Percentiles rank a stretch among this genome's conserved stretches.
phyloP scores from a whole-genome alignment of 2,113 vertebrate genomes.

The Okapia johnstoni region DNA sequence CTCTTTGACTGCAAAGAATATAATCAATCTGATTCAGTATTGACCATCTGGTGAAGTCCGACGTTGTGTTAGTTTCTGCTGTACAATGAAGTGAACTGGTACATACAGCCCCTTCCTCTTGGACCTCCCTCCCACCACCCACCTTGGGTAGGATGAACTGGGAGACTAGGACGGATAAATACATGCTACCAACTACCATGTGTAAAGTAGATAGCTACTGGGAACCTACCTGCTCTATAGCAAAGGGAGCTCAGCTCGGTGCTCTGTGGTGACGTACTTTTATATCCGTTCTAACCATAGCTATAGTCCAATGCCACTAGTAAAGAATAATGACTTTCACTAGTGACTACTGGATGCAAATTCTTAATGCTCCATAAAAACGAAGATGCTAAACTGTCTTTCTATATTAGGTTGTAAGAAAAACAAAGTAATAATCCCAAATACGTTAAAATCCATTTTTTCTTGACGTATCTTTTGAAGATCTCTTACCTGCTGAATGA shows the following conservation, averaged over 20 bases:
- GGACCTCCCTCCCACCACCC: background rate
- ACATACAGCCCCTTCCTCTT: background rate
- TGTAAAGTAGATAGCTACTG: background rate
- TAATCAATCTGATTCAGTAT: background rate
- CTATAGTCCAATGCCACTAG: background rate
- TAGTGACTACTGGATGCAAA: background rate
- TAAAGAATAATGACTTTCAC: background rate
- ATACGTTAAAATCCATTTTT: background rate
- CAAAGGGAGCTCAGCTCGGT: background rate
- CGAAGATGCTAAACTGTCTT: background rate
- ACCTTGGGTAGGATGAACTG: background rate
- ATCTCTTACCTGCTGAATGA: conserved; percentile 93
- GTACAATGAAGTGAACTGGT: background rate
- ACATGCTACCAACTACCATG: background rate
- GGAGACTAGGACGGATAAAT: background rate
- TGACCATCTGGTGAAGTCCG: background rate
- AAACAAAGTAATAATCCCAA: conserved; percentile 2
- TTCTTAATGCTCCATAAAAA: background rate
- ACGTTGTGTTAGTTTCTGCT: background rate
- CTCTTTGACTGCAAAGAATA: background rate
- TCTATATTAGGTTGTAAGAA: background rate
- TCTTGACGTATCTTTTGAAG: background rate
- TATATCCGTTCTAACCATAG: background rate
- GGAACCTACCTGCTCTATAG: background rate
- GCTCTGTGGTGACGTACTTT: background rate